These are phyloP conservation scores for Junonia oenone DNA, from an alignment of 2,888 invertebrate genomes.

Conservation along the genomic window DNA sequence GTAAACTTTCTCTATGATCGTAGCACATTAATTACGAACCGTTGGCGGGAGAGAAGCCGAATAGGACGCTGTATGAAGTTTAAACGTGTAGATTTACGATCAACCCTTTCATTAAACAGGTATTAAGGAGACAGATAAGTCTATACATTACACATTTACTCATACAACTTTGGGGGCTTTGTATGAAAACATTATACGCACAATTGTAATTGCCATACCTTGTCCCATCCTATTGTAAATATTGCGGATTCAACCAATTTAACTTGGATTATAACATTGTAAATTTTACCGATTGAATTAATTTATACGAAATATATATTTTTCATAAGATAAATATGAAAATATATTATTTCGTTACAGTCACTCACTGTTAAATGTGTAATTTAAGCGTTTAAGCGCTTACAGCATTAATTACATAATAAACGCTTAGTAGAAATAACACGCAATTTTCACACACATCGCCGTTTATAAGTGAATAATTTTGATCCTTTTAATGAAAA, in stretches of 20 bases:
- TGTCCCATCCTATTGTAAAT: conserved; percentile 51
- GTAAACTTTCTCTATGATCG: conserved; percentile 71
- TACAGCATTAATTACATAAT: not conserved
- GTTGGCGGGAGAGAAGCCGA: conserved; percentile 56
- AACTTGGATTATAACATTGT: not conserved
- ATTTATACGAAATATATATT: not conserved
- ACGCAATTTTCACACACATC: conserved; percentile 13
- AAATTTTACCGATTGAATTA: not conserved
- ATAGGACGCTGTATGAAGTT: conserved; percentile 70
- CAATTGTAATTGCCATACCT: conserved; percentile 58
- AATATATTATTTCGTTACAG: not conserved
- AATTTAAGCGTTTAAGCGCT: conserved; percentile 10
- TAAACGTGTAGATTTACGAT: conserved; percentile 76
- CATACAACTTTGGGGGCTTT: conserved; percentile 60
- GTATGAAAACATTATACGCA: conserved; percentile 58
- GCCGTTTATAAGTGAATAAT: conserved; percentile 20
- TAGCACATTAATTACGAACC: conserved; percentile 73
- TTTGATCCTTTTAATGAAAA: conserved; percentile 35
- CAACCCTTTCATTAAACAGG: conserved; percentile 78
- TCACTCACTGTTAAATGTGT: not conserved
- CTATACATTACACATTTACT: conserved; percentile 66
- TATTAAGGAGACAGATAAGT: conserved; percentile 75
- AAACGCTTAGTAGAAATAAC: conserved; percentile 10
- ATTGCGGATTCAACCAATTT: conserved; percentile 30
- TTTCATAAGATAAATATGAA: not conserved